Evolutionary conservation across 2,113 vertebrate genomes (phyloP).

Genomic region (Tricholaema leucomelas): DNA sequence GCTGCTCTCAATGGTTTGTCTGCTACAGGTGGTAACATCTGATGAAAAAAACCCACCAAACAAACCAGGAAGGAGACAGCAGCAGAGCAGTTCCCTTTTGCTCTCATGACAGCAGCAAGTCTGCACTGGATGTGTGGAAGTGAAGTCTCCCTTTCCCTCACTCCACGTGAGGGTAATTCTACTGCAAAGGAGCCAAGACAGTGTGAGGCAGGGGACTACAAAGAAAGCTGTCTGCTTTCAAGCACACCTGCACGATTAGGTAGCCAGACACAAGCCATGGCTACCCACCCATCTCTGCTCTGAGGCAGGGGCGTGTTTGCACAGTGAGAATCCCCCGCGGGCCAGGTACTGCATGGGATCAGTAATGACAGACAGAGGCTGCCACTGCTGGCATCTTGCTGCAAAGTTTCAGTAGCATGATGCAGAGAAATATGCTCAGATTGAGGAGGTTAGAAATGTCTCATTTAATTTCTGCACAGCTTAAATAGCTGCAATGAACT

Average conservation of each 20-base stretch:
- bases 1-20: background rate
- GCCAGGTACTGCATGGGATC: slow-evolving; percentile 7
- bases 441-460: background rate
- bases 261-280: background rate
- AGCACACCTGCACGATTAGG: background rate
- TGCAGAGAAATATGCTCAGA: background rate
- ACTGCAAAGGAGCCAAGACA: background rate
- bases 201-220: background rate
- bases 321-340: background rate
- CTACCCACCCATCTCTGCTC: background rate
- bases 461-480: background rate
- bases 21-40: background rate
- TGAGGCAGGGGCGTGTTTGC: background rate
- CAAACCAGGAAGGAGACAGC: background rate
- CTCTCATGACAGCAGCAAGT: background rate
- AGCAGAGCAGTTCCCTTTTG: background rate
- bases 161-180: background rate
- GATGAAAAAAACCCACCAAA: background rate
- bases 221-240: background rate
- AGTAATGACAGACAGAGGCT: slow-evolving; percentile 62
- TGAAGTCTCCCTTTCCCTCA: background rate
- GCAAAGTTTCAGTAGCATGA: background rate
- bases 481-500: background rate
- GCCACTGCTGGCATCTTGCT: background rate
- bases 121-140: background rate